Evolutionary conservation across 2,113 vertebrate species (phyloP).

Genomic region (Symphodus melops): DNA sequence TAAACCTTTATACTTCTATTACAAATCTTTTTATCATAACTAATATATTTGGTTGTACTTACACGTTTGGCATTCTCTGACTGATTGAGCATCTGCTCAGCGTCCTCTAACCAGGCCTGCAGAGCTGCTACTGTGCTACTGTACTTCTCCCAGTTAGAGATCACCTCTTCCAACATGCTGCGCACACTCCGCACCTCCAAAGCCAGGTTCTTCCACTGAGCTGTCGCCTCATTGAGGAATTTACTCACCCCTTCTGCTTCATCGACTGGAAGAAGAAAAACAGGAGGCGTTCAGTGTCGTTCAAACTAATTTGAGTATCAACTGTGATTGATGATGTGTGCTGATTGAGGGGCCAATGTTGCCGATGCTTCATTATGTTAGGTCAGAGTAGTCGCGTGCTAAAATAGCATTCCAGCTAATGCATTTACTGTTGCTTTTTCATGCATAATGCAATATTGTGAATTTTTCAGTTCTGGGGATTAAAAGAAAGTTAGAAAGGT

Average conservation of each 20-base stretch:
- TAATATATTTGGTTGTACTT: constrained; percentile 34
- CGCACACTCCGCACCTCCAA: constrained; percentile 95
- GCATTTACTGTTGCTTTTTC: constrained; percentile 24
- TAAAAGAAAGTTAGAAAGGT: constrained; percentile 44
- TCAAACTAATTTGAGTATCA: background rate
- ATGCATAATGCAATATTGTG: constrained; percentile 51
- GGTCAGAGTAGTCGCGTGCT: constrained; percentile 54
- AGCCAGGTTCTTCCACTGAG: constrained; percentile 94
- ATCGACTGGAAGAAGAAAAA: constrained; percentile 83
- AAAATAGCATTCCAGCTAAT: constrained; percentile 47
- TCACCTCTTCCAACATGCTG: constrained; percentile 98
- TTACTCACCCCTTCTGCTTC: constrained; percentile 93
- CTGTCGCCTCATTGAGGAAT: constrained; percentile 91
- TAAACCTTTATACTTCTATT: background rate
- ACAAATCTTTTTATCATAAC: background rate
- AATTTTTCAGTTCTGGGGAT: constrained; percentile 19
- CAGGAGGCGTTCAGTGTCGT: background rate
- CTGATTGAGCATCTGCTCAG: constrained; percentile 94
- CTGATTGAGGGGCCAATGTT: constrained; percentile 4
- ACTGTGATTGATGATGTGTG: background rate
- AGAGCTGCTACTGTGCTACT: constrained; percentile 90
- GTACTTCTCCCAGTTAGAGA: constrained; percentile 97
- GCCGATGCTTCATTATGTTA: constrained; percentile 15
- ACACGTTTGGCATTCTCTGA: constrained; percentile 93
- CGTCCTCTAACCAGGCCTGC: constrained; percentile 98